Conservation (phyloP, 1,140 invertebrate genomes). For the Glossosoma conforme region DNA sequence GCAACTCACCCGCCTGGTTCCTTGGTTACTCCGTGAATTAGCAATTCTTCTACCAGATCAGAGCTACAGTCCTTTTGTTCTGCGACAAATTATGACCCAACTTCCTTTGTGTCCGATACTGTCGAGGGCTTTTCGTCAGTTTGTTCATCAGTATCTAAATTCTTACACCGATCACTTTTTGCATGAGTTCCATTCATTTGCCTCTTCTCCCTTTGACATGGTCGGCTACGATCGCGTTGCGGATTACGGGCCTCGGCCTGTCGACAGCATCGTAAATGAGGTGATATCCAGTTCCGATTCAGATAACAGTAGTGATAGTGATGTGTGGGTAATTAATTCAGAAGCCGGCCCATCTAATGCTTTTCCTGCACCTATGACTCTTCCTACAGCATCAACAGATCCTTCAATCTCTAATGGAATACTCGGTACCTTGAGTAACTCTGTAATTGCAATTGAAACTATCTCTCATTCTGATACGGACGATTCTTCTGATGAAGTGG, state of each 20-base stretch:
- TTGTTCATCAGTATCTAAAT: conserved; percentile 55
- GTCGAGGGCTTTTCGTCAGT: conserved; percentile 64
- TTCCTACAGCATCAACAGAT: conserved; percentile 24
- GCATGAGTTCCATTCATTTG: conserved; percentile 85
- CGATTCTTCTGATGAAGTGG: conserved; percentile 44
- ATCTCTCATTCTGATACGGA: conserved; percentile 47
- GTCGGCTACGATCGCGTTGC: conserved; percentile 64
- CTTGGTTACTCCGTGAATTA: conserved; percentile 85
- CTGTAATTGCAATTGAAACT: conserved; percentile 44
- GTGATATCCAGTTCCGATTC: conserved; percentile 44
- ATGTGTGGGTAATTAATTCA: conserved; percentile 39
- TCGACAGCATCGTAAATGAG: conserved; percentile 35
- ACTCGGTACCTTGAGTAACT: conserved; percentile 15
- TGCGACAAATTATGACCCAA: conserved; percentile 65
- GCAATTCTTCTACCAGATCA: conserved; percentile 61
- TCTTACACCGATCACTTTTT: conserved; percentile 73
- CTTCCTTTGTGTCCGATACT: conserved; percentile 66
- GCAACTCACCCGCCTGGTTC: conserved; percentile 72
- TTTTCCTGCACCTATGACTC: conserved; percentile 6
- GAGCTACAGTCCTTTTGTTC: conserved; percentile 59
- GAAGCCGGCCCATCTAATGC: conserved; percentile 32
- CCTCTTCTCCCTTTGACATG: conserved; percentile 79
- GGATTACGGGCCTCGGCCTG: conserved; percentile 42
- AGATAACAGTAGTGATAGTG: conserved; percentile 42
- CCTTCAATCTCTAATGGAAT: neutral